Evolutionary conservation across 2,113 vertebrate genomes (phyloP), one percentile per base, ranked within the genome.

Genomic region (Eclectus roratus): DNA sequence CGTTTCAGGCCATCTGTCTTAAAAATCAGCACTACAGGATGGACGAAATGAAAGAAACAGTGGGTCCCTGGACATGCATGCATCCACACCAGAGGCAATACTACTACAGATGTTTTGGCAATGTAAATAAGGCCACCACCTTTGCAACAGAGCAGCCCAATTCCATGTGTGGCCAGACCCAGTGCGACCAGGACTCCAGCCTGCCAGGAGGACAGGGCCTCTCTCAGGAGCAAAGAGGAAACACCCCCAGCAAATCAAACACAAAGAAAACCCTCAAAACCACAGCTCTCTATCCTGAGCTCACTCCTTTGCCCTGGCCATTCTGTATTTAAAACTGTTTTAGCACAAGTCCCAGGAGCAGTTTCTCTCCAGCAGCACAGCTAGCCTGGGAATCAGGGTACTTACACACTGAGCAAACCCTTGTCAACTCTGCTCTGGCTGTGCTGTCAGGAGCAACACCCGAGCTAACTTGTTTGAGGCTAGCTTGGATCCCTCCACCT

Each of bases 371-470:
- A 66, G 52, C 2, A 5, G 52, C 78, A 79, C 43, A 65, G 25
- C 17, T 0, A 35, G 56, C 39, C 46, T 50, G 50, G 35, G 23
- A 73, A 91, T 55, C 20, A 25, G 61, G 12, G 20, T 29, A 31
- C 0, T 1, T 24, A 56, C 39, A 11, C 79, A 47, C 33, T 0
- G 2, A 70, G 79, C 21, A 90, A 82, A 46, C 10, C 11, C n/a
- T 46, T 0, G 0, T 3, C 18, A 74, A 7, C 66, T 27, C 52
- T 53, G 70, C 56, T 79, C n/a, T 13, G 19, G 44, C n/a, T 52
- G 29, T 23, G 44, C 56, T 65, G 49, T 28, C 35, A 43, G 76
- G 43, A 83, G 35, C 25, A 61, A 5, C 1, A 52, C 4, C 79
- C 17, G 33, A 85, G 65, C 56, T 35, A n/a, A 63, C 17, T 12